phyloP scores from a whole-genome alignment of 1,140 invertebrate species.

The Antheraea mylitta region DNA sequence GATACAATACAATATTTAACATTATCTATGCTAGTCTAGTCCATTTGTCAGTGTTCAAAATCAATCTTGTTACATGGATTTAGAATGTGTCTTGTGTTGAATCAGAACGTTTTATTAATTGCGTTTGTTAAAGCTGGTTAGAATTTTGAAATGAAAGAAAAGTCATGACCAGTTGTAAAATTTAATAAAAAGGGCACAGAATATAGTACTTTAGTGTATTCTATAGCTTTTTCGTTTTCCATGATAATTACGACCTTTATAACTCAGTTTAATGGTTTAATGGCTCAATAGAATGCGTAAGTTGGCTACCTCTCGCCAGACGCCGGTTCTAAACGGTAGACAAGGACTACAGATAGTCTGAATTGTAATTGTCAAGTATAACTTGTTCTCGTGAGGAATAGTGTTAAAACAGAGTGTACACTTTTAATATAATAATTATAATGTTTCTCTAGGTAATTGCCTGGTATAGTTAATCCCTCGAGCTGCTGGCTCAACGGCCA shows the following conservation, averaged over 20 bases:
- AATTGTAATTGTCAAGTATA: neutral
- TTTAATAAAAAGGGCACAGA: neutral
- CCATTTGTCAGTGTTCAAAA: too few species aligned
- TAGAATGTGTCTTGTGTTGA: too few species aligned
- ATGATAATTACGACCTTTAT: neutral
- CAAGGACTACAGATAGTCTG: neutral
- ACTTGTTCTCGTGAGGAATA: neutral
- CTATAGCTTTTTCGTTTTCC: neutral
- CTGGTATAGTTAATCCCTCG: constrained; percentile 54
- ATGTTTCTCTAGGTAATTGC: constrained; percentile 55
- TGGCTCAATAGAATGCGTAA: neutral
- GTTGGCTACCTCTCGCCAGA: constrained; percentile 27
- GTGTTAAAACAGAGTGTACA: constrained; percentile 20
- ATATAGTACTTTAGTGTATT: neutral
- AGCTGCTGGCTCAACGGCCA: constrained; percentile 37
- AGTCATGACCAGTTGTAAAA: neutral
- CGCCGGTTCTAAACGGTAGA: neutral
- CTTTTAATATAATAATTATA: constrained; percentile 37
- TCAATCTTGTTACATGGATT: too few species aligned
- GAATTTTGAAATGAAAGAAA: neutral
- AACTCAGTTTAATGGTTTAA: neutral
- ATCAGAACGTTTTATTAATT: neutral
- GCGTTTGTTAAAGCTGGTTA: neutral
- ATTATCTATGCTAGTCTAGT: too few species aligned
- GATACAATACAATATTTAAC: neutral